Evolutionary conservation across 2,888 invertebrate genomes (phyloP).

Genomic region (Pharmacophagus antenor): DNA sequence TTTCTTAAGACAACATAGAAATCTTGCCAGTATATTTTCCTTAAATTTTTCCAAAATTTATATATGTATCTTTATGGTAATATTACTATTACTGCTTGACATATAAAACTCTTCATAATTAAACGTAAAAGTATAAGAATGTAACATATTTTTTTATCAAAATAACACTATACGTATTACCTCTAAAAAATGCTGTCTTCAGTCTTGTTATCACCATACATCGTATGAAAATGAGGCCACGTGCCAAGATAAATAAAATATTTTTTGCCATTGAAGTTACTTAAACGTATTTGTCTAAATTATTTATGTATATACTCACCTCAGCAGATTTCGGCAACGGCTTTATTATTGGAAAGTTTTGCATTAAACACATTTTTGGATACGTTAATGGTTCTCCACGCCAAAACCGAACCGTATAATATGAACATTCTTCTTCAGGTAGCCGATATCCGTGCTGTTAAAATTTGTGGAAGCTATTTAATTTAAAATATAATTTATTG

Average conservation of each 20-base stretch:
- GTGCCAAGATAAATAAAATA: neutral
- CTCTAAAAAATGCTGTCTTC: neutral
- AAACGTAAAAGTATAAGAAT: too few species aligned
- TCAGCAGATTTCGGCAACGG: slow-evolving; percentile 54
- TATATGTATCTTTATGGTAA: too few species aligned
- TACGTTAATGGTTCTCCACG: slow-evolving; percentile 69
- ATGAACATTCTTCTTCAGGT: slow-evolving; percentile 57
- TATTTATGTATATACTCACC: slow-evolving; percentile 42
- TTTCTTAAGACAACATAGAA: slow-evolving; percentile 51
- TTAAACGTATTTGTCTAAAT: neutral
- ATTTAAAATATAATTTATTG: neutral
- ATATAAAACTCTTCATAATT: too few species aligned
- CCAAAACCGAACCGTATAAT: slow-evolving; percentile 67
- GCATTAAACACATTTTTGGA: slow-evolving; percentile 58
- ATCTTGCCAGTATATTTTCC: slow-evolving; percentile 50
- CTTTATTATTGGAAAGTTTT: slow-evolving; percentile 60
- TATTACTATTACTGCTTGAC: too few species aligned
- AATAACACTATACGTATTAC: too few species aligned
- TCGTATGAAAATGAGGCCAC: too few species aligned
- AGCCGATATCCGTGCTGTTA: slow-evolving; percentile 68
- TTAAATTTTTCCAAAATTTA: slow-evolving; percentile 35
- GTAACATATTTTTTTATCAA: too few species aligned
- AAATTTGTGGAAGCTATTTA: neutral
- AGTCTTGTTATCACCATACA: too few species aligned
- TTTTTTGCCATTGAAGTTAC: neutral